Conservation (phyloP, 2,797 vertebrate species). For the Lacerta viridis region DNA sequence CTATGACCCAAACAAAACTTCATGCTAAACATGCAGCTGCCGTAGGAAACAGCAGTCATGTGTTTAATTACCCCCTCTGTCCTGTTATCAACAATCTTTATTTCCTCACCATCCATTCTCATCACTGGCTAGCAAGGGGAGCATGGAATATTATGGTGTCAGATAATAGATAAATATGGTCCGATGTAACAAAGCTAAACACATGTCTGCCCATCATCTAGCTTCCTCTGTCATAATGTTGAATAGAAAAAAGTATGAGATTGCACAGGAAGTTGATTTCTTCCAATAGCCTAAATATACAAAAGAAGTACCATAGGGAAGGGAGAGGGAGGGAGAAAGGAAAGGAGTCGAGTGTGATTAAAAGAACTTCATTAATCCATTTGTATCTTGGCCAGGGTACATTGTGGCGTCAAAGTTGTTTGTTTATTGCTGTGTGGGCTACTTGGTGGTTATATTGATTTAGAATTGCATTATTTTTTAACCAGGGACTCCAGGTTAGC, state of each 20-base stretch:
- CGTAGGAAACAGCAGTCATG: not conserved
- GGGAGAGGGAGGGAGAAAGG: not conserved
- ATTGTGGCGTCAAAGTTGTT: not conserved
- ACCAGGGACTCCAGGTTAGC: no score
- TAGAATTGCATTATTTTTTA: no score
- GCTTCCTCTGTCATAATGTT: not conserved
- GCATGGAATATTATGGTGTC: not conserved
- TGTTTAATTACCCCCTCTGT: not conserved
- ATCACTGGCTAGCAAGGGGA: no score
- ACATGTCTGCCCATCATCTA: not conserved
- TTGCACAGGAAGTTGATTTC: not conserved
- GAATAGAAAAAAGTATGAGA: not conserved
- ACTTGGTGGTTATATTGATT: not conserved
- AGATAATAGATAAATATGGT: not conserved
- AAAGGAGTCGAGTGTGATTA: not conserved
- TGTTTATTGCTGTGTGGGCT: not conserved
- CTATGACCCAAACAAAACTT: not conserved
- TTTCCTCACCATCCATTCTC: not conserved
- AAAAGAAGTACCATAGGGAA: not conserved
- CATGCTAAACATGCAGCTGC: not conserved
- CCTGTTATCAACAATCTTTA: not conserved
- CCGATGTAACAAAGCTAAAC: not conserved
- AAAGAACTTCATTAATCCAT: not conserved
- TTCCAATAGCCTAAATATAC: not conserved
- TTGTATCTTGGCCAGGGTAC: not conserved